These are phyloP conservation scores for Equus quagga DNA, from an alignment of 2,113 vertebrate genomes.

Conservation along the genomic window DNA sequence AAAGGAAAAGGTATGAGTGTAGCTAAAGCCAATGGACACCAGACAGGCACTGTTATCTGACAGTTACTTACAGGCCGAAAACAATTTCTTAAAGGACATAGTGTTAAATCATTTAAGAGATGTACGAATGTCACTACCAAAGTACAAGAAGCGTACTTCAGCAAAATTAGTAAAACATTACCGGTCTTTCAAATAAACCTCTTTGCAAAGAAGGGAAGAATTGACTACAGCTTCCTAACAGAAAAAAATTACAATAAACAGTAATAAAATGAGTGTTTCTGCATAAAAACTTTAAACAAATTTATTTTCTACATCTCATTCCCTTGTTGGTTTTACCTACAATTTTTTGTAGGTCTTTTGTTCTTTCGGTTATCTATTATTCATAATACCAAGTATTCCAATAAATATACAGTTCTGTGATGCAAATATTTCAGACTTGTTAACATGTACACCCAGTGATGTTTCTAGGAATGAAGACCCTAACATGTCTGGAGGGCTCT, in stretches of 20 bases:
- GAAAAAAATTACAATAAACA: neutral
- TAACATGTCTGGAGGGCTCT: neutral
- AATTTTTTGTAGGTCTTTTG: neutral
- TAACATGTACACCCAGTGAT: neutral
- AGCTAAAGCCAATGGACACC: neutral
- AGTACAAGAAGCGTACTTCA: neutral
- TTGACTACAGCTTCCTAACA: neutral
- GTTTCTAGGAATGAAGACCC: neutral
- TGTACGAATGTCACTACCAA: neutral
- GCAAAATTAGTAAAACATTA: neutral
- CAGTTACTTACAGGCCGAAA: neutral
- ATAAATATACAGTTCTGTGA: neutral
- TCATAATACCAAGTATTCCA: neutral
- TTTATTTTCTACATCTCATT: neutral
- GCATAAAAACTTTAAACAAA: constrained; percentile 32
- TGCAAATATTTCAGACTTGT: neutral
- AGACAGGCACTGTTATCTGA: neutral
- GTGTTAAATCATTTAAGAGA: neutral
- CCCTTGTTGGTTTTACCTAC: neutral
- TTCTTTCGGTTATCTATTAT: neutral
- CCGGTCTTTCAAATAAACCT: neutral
- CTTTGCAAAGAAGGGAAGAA: neutral
- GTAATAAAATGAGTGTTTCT: neutral
- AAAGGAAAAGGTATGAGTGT: neutral
- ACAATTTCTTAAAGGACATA: neutral